Percentiles rank a stretch among this genome's conserved stretches.
phyloP scores from a whole-genome alignment of 2,888 invertebrate genomes.

The Boloria euphrosyne region DNA sequence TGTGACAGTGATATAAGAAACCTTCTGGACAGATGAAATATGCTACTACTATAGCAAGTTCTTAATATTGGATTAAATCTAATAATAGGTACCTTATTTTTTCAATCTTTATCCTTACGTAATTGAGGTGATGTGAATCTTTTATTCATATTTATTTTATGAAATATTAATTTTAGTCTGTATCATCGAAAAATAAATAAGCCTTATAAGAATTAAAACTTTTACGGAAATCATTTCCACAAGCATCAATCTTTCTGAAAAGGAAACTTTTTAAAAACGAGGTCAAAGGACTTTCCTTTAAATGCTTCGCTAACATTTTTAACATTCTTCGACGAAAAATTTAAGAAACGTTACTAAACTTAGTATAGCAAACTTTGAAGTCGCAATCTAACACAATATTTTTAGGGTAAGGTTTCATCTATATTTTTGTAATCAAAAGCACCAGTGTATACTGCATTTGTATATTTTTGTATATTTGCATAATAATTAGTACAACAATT shows the following conservation, averaged over 20 bases:
- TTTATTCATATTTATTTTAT: background rate
- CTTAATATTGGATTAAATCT: too few species aligned
- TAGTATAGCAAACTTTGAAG: slow-evolving; percentile 18
- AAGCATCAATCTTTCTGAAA: slow-evolving; percentile 73
- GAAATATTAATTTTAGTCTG: background rate
- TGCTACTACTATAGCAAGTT: too few species aligned
- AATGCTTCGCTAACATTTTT: slow-evolving; percentile 63
- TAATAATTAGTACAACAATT: too few species aligned
- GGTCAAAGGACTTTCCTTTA: slow-evolving; percentile 67
- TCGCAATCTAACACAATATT: slow-evolving; percentile 34
- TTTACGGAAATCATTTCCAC: slow-evolving; percentile 52
- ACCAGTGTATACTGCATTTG: too few species aligned
- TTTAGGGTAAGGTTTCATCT: slow-evolving; percentile 33
- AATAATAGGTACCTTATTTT: too few species aligned
- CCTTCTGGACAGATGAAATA: too few species aligned
- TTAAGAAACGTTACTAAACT: slow-evolving; percentile 45
- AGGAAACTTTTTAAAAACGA: slow-evolving; percentile 65
- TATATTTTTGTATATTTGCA: too few species aligned
- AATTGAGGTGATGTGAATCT: too few species aligned
- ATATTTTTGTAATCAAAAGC: too few species aligned
- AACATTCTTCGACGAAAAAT: slow-evolving; percentile 55
- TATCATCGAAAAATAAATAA: background rate
- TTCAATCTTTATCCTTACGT: too few species aligned
- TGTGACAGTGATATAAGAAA: too few species aligned
- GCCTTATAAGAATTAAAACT: slow-evolving; percentile 38